Evolutionary conservation across 2,113 vertebrate genomes (phyloP), one percentile per base, ranked within the genome.

Genomic region (rat (Rattus norvegicus)): DNA sequence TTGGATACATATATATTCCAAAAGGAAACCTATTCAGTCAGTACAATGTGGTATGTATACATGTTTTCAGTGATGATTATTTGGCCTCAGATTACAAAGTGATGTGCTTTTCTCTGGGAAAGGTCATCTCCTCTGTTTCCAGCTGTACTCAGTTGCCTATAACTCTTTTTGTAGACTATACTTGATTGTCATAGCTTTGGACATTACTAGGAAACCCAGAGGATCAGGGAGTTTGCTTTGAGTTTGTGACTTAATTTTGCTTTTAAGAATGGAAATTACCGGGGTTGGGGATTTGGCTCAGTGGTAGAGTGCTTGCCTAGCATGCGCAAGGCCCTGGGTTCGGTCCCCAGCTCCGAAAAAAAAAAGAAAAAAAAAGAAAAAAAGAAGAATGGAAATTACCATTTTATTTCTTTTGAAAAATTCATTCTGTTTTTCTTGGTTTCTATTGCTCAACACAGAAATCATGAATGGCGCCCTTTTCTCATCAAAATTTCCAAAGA

Each of bases 391-490:
- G 43, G 11, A 72, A 73, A 72, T 72, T 43, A 70, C 3, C 43
- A 43, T 24, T 2, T 91, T 61, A 70, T 83, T 63, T 91, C 6
- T 69, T 7, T 22, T 63, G 1, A 1, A 85, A 88, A 30, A 72
- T 92, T 84, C 75, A 80, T 36, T 92, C 76, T 84, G 89, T 79
- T 84, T 92, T 52, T 90, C 30, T 72, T 10, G 22, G 59, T 36
- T 88, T 76, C 10, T 1, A 52, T 91, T 95, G n/a, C 5, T 92
- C 20, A 90, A 54, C 4, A 30, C 1, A 73, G 14, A 76, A 54
- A 59, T 47, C 4, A 79, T 63, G 59, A 95, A 88, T 88, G 4
- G 0, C 9, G 65, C 59, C 86, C 1, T 72, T 93, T 4, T 65
- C 3, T 0, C 70, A 52, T n/a, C 8, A 56, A 19, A 43, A 11